phyloP scores from a whole-genome alignment of 2,797 vertebrate species.

The Myiotriccus ornatus region DNA sequence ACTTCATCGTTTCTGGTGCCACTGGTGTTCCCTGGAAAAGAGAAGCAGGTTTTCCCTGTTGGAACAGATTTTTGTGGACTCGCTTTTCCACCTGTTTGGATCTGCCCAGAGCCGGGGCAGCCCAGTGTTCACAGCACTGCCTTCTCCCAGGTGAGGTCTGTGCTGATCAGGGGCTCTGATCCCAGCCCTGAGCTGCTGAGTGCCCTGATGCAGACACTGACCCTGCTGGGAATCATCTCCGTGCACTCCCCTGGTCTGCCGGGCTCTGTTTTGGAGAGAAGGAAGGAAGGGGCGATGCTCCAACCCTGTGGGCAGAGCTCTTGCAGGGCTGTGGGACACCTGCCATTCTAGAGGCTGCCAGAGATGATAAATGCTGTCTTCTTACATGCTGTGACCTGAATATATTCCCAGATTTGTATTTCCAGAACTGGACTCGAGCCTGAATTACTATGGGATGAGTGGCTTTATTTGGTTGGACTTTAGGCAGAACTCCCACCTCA shows the following conservation, averaged over 20 bases:
- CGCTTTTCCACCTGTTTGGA: neutral
- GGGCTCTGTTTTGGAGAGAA: neutral
- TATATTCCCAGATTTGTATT: neutral
- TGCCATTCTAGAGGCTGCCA: neutral
- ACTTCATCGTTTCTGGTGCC: neutral
- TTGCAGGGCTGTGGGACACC: neutral
- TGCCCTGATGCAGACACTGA: accelerated
- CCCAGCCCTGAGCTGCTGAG: neutral
- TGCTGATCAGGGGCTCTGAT: neutral
- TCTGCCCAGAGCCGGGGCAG: neutral
- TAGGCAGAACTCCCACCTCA: neutral
- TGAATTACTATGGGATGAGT: neutral
- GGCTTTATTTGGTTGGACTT: neutral
- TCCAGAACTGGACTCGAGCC: neutral
- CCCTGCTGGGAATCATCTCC: neutral
- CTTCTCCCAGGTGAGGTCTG: accelerated
- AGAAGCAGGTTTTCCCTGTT: neutral
- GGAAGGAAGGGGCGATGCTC: neutral
- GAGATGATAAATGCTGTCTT: neutral
- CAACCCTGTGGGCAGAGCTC: neutral
- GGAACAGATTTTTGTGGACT: neutral
- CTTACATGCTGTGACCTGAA: neutral
- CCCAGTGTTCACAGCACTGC: neutral
- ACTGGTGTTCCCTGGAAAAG: neutral
- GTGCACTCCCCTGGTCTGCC: accelerated